A percentile compares a stretch with the other conserved stretches of the same genome.
phyloP scores from a whole-genome alignment of 2,888 invertebrate species.

The Stenurella melanura region DNA sequence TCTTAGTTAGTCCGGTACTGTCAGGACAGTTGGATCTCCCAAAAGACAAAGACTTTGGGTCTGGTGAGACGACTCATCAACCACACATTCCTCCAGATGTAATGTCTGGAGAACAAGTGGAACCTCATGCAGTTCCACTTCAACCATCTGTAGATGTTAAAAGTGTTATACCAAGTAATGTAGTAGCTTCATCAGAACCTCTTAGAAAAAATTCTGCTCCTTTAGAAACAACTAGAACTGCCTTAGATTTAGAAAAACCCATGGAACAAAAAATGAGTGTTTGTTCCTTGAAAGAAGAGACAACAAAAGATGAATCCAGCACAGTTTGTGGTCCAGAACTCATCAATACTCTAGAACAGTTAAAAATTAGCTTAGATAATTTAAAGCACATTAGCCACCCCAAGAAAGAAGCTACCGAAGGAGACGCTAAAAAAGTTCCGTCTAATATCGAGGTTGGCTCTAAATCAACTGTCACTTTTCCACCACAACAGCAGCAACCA shows the following conservation, averaged over 20 bases:
- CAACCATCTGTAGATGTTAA: slow-evolving; percentile 45
- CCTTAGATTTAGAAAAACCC: slow-evolving; percentile 58
- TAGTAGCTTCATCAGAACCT: slow-evolving; percentile 50
- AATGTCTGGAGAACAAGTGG: slow-evolving; percentile 41
- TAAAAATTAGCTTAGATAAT: slow-evolving; percentile 77
- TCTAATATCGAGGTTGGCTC: slow-evolving; percentile 61
- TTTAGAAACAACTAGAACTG: slow-evolving; percentile 57
- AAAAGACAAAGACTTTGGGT: slow-evolving; percentile 68
- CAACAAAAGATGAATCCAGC: slow-evolving; percentile 64
- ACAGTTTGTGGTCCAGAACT: slow-evolving; percentile 73
- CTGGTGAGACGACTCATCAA: slow-evolving; percentile 39
- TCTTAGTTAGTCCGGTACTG: slow-evolving; percentile 87
- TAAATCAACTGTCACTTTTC: slow-evolving; percentile 36
- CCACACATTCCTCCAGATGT: slow-evolving; percentile 52
- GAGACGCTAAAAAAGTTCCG: slow-evolving; percentile 61
- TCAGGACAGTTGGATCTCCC: slow-evolving; percentile 75
- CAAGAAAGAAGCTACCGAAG: slow-evolving; percentile 65
- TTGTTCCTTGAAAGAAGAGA: slow-evolving; percentile 63
- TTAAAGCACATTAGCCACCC: slow-evolving; percentile 75
- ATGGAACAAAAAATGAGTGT: slow-evolving; percentile 65
- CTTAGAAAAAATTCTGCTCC: slow-evolving; percentile 65
- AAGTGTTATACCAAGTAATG: slow-evolving; percentile 40
- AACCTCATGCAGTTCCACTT: slow-evolving; percentile 33
- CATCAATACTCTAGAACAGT: slow-evolving; percentile 76
- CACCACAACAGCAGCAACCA: slow-evolving; percentile 43